Evolutionary conservation across 2,113 vertebrate species (phyloP).

Genomic region (Dinomys branickii): DNA sequence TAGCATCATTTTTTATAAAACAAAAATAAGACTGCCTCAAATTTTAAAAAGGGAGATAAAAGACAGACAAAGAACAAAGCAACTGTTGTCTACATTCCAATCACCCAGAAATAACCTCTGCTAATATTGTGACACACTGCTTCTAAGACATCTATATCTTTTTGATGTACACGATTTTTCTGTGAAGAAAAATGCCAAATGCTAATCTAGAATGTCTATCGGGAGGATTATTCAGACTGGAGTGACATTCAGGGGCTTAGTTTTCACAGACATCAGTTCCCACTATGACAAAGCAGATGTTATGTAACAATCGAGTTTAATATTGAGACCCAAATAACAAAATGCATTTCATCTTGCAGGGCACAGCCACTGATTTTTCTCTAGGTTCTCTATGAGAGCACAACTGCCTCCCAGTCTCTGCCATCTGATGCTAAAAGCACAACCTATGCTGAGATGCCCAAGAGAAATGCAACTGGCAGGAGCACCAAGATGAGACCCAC

Average conservation of each 20-base stretch:
- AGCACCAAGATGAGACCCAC: fast-evolving
- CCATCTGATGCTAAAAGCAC: neutral
- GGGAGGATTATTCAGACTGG: neutral
- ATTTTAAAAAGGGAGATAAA: neutral
- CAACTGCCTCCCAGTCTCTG: neutral
- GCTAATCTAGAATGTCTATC: neutral
- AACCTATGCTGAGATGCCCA: neutral
- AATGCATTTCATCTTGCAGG: neutral
- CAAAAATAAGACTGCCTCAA: conserved; percentile 1
- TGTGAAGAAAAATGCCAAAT: neutral
- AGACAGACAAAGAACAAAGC: conserved; percentile 41
- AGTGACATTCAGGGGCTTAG: neutral
- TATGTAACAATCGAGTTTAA: neutral
- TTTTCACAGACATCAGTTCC: neutral
- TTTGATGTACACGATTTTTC: neutral
- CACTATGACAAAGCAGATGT: neutral
- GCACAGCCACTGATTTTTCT: neutral
- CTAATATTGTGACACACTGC: neutral
- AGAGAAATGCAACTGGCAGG: neutral
- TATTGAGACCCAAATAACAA: neutral
- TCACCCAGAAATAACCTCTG: conserved; percentile 18
- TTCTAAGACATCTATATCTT: neutral
- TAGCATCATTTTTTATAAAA: neutral
- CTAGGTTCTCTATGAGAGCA: neutral
- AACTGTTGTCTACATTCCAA: neutral